A percentile compares a stretch with the other conserved stretches of the same genome.
Evolutionary conservation across 1,140 invertebrate genomes (phyloP).

Genomic region (Anastrepha ludens): DNA sequence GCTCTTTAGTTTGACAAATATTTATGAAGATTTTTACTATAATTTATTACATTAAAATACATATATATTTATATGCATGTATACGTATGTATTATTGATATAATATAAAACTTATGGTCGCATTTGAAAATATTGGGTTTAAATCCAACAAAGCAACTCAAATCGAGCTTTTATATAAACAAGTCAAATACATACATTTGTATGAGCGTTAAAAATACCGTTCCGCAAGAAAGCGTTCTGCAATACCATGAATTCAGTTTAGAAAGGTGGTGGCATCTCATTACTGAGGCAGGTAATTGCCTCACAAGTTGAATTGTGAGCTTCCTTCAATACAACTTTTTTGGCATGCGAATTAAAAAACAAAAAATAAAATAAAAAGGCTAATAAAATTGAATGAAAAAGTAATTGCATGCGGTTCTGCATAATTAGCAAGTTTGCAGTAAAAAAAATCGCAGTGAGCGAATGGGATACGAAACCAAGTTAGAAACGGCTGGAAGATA

Average conservation of each 20-base stretch:
- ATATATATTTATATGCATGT: too few species aligned
- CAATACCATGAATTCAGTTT: background rate
- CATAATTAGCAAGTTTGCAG: background rate
- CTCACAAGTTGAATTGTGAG: background rate
- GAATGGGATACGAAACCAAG: background rate
- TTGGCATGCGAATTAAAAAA: too few species aligned
- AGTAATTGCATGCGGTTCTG: background rate
- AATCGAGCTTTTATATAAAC: too few species aligned
- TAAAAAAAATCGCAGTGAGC: background rate
- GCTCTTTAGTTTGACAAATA: too few species aligned
- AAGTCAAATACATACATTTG: background rate
- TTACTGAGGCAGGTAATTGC: background rate
- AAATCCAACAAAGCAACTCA: too few species aligned
- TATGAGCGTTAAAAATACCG: background rate
- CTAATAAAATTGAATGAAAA: background rate
- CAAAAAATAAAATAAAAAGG: background rate
- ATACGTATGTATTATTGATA: too few species aligned
- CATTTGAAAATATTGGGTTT: too few species aligned
- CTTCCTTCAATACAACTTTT: background rate
- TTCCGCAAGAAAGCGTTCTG: constrained; percentile 3
- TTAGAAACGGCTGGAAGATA: background rate
- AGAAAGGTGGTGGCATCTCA: background rate
- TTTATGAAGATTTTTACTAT: too few species aligned
- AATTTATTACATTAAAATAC: too few species aligned
- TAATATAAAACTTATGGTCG: too few species aligned